Evolutionary conservation across 1,140 invertebrate genomes (phyloP), one percentile per base, ranked within the genome.

Genomic region (Propsilocerus akamusi): DNA sequence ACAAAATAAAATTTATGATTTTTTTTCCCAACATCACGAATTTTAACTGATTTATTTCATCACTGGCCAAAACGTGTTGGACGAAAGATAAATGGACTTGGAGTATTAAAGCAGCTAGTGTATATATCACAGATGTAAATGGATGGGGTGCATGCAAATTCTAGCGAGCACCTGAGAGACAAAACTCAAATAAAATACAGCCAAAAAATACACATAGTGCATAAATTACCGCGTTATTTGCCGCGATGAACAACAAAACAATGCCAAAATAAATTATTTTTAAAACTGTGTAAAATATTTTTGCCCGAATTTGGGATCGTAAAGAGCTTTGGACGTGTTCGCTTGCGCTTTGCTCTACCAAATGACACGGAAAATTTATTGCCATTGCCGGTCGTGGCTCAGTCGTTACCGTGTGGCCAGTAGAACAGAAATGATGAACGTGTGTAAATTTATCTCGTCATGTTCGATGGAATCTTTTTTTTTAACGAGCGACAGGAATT

Each of bases 301-400:
- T n/a, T n/a, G n/a, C n/a, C n/a, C n/a, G n/a, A n/a, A 41, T 41
- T 5, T 41, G 14, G 22, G 14, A 41, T 41, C 34, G 22, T 41
- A 41, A 41, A 41, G 28, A 41, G 34, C 34, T 41, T 20, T 41
- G 34, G 34, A 41, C 34, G 22, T 41, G 22, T 20, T 41, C 4
- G 14, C 14, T 20, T 30, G n/a, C 34, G 17, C 34, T 14, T 8
- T 30, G 28, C 28, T 30, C 14, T 30, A 41, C 34, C n/a, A 41
- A 41, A 41, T 41, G 34, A 41, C 34, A 41, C n/a, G n/a, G 34
- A 41, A 41, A 41, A 41, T 41, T 41, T 41, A 41, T 41, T 41
- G 14, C 34, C 34, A 4, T 41, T n/a, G n/a, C n/a, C n/a, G n/a
- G n/a, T n/a, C n/a, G n/a, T n/a, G n/a, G n/a, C n/a, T n/a, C n/a